Percentiles rank a stretch among this genome's conserved stretches.
phyloP scores from a whole-genome alignment of 2,888 invertebrate species.

The Sphaerolaimus hirsutus region DNA sequence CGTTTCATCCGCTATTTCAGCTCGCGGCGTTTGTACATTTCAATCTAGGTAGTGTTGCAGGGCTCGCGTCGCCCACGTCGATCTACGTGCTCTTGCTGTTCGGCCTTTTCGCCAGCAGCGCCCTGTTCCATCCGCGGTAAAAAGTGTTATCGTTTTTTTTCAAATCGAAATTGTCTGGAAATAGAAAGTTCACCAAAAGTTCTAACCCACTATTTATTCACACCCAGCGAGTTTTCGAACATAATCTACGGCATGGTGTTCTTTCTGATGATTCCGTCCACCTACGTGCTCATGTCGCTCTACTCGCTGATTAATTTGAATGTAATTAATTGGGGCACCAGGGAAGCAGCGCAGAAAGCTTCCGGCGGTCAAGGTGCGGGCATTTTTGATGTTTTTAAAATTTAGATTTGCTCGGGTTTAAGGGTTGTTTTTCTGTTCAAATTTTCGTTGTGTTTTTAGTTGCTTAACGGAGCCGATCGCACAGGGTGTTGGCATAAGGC shows the following conservation, averaged over 20 bases:
- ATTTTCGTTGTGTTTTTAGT: too few species aligned
- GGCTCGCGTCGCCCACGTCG: slow-evolving; percentile 53
- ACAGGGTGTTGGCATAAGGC: too few species aligned
- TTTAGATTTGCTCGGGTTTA: too few species aligned
- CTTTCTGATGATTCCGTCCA: slow-evolving; percentile 70
- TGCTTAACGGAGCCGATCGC: too few species aligned
- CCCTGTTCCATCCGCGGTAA: slow-evolving; percentile 49
- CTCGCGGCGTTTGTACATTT: too few species aligned
- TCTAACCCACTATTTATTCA: not conserved
- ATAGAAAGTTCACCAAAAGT: not conserved
- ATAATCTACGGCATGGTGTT: slow-evolving; percentile 38
- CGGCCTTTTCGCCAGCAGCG: slow-evolving; percentile 35
- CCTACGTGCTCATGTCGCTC: slow-evolving; percentile 71
- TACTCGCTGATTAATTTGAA: slow-evolving; percentile 77
- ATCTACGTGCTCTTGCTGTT: slow-evolving; percentile 55
- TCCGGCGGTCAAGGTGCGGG: slow-evolving; percentile 9
- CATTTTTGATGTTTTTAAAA: not conserved
- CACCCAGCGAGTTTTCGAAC: slow-evolving; percentile 22
- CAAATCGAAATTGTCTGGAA: too few species aligned
- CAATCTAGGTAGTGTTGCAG: slow-evolving; percentile 10
- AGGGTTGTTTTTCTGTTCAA: too few species aligned
- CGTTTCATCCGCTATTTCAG: too few species aligned
- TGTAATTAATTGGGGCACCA: slow-evolving; percentile 75
- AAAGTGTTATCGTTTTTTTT: too few species aligned
- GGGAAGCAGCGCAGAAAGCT: slow-evolving; percentile 40